A percentile compares a stretch with the other conserved stretches of the same genome.
These are phyloP conservation scores for Branchinecta lynchi DNA, from an alignment of 1,140 invertebrate species.

Conservation along the genomic window DNA sequence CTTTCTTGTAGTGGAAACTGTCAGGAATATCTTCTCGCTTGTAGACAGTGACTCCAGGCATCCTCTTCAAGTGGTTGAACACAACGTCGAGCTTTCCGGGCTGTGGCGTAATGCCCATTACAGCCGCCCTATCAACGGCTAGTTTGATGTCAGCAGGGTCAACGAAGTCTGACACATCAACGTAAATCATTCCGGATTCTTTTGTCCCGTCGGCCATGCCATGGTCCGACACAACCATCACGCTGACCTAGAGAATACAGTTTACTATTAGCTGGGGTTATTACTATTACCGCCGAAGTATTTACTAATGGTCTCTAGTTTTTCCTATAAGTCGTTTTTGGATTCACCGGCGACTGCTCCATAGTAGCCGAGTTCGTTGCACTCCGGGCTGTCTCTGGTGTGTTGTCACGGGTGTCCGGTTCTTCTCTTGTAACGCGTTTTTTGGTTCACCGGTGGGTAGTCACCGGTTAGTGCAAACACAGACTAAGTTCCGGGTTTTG, in stretches of 20 bases:
- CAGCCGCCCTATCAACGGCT: conserved; percentile 19
- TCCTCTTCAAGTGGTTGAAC: conserved; percentile 23
- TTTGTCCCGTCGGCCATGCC: conserved; percentile 18
- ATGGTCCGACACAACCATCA: conserved; percentile 23
- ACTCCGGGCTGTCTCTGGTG: too few species aligned
- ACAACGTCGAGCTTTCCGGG: conserved; percentile 18
- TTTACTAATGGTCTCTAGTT: too few species aligned
- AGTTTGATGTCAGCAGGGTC: conserved; percentile 18
- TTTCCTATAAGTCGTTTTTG: too few species aligned
- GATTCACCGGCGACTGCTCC: too few species aligned
- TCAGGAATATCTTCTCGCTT: conserved; percentile 29
- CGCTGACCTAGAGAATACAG: conserved; percentile 16
- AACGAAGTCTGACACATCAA: conserved; percentile 19
- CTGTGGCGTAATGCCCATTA: conserved; percentile 17
- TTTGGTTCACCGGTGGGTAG: too few species aligned
- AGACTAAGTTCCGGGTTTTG: too few species aligned
- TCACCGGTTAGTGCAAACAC: too few species aligned
- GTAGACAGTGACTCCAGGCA: conserved; percentile 28
- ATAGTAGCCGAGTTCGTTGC: too few species aligned
- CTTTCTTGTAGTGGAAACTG: conserved; percentile 28
- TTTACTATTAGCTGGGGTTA: too few species aligned
- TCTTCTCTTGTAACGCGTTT: too few species aligned
- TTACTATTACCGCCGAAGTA: too few species aligned
- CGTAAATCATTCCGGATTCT: conserved; percentile 18
- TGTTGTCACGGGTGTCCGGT: too few species aligned